Conservation (phyloP, 2,113 vertebrate genomes). For the Telmatochromis bifrenatus region DNA sequence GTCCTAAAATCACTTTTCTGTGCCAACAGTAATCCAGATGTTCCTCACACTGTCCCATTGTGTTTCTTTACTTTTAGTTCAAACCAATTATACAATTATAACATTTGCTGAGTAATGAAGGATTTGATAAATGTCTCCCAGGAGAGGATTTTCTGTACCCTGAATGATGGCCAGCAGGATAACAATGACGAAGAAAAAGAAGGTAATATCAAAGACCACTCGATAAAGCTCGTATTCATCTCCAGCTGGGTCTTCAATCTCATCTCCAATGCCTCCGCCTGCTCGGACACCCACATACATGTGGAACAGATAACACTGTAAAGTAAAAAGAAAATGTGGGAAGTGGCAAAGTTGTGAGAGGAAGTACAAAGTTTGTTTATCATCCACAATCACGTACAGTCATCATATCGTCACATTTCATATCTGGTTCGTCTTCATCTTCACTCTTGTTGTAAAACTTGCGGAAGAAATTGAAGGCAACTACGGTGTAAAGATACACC, state of each 20-base stretch:
- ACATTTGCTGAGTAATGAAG: not conserved
- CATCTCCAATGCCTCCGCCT: conserved; percentile 88
- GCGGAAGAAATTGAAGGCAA: conserved; percentile 94
- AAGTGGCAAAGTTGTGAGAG: not conserved
- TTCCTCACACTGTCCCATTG: not conserved
- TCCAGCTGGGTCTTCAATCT: conserved; percentile 90
- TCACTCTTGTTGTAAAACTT: conserved; percentile 96
- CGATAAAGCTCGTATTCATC: conserved; percentile 91
- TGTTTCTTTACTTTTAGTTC: not conserved
- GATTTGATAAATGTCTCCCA: not conserved
- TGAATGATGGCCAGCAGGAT: conserved; percentile 93
- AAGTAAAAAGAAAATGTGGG: not conserved
- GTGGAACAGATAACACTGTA: conserved; percentile 90
- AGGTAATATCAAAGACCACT: conserved; percentile 91
- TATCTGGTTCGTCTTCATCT: conserved; percentile 88
- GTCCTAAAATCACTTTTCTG: not conserved
- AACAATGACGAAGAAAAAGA: conserved; percentile 95
- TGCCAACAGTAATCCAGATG: not conserved
- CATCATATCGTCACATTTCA: conserved; percentile 97
- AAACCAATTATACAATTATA: not conserved
- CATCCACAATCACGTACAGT: conserved; percentile 68
- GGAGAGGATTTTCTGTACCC: conserved; percentile 58
- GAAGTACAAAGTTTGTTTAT: not conserved
- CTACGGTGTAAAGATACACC: conserved; percentile 89
- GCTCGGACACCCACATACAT: conserved; percentile 94